These are phyloP conservation scores for Holocentrus rufus DNA, from an alignment of 2,797 vertebrate genomes.

Conservation along the genomic window DNA sequence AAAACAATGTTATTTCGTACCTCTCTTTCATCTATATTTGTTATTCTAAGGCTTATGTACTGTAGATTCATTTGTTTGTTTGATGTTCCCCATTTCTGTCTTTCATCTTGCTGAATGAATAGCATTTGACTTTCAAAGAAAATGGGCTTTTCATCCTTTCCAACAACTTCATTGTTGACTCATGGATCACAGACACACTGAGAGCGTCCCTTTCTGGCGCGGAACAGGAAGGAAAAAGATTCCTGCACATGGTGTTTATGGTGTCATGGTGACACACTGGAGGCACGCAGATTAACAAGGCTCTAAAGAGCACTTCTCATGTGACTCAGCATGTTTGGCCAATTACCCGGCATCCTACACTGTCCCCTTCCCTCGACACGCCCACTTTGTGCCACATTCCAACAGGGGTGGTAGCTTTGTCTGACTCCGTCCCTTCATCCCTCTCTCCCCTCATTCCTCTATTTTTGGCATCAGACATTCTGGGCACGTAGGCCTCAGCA, in stretches of 20 bases:
- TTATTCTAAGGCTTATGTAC: constrained; percentile 34
- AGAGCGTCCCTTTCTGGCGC: constrained; percentile 22
- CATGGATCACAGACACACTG: constrained; percentile 56
- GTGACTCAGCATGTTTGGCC: constrained; percentile 76
- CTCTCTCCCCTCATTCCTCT: constrained; percentile 62
- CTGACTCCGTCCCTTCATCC: constrained; percentile 56
- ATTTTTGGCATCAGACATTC: constrained; percentile 82
- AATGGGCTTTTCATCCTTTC: constrained; percentile 31
- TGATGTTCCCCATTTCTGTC: constrained; percentile 37
- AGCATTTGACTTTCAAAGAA: constrained; percentile 41
- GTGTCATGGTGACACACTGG: constrained; percentile 65
- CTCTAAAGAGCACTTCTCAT: constrained; percentile 58
- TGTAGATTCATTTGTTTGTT: constrained; percentile 35
- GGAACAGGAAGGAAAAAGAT: constrained; percentile 36
- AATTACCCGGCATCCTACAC: constrained; percentile 69
- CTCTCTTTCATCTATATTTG: constrained; percentile 31
- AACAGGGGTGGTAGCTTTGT: constrained; percentile 49
- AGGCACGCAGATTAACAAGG: constrained; percentile 57
- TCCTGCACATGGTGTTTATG: constrained; percentile 55
- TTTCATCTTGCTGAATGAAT: constrained; percentile 48
- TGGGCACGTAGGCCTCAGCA: constrained; percentile 82
- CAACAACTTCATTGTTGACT: constrained; percentile 56
- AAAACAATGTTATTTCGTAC: background rate
- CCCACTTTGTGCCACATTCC: constrained; percentile 69
- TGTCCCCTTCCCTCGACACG: constrained; percentile 48